Percentiles rank a stretch among this genome's conserved stretches.
Conservation (phyloP, 1,140 invertebrate species). For the Leptinotarsa undecemlineata region DNA sequence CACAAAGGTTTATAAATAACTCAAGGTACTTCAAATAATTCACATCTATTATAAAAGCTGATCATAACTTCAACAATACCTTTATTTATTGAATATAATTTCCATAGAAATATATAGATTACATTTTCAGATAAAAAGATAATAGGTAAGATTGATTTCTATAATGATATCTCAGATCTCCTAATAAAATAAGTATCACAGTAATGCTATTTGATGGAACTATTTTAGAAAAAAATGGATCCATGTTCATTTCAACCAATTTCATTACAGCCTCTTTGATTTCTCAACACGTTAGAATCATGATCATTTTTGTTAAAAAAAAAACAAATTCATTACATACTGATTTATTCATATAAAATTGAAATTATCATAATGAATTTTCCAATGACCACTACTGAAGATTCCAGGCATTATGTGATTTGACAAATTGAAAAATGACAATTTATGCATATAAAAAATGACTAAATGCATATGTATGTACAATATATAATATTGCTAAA, state of each 20-base stretch:
- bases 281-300: neutral
- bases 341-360: too few species aligned
- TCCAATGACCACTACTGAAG: too few species aligned
- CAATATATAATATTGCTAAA: too few species aligned
- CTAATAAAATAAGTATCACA: slow-evolving; percentile 11
- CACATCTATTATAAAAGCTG: neutral
- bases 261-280: slow-evolving; percentile 19
- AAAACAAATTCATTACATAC: too few species aligned
- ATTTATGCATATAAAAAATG: too few species aligned
- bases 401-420: too few species aligned
- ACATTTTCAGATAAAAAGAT: neutral
- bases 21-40: neutral
- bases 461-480: too few species aligned
- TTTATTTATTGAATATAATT: neutral
- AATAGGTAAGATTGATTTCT: neutral
- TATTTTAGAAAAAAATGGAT: neutral
- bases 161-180: slow-evolving; percentile 2
- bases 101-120: neutral
- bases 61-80: neutral
- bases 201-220: neutral
- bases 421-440: too few species aligned
- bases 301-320: neutral
- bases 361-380: too few species aligned
- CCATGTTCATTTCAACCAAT: slow-evolving; percentile 9
- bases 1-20: neutral